Conservation (phyloP, 2,888 invertebrate species). For the Platerodrilus igneus region DNA sequence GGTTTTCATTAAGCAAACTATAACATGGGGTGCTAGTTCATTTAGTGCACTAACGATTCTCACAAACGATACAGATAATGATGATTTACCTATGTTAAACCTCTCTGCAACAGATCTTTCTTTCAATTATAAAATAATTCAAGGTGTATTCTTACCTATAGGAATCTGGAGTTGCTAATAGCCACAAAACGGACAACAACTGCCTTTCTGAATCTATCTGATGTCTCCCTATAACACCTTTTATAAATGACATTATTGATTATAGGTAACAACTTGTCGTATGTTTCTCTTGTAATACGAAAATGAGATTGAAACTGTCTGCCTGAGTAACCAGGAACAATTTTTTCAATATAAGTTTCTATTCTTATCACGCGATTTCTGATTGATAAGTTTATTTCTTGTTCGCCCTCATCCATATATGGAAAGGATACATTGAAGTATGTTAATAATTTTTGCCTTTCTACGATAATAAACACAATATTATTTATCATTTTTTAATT, state of each 20-base stretch:
- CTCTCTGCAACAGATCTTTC: constrained; percentile 7
- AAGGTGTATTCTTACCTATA: constrained; percentile 6
- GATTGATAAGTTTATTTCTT: too few species aligned
- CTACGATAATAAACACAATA: too few species aligned
- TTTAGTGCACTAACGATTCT: constrained; percentile 9
- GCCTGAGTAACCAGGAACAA: too few species aligned
- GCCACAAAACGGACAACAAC: constrained; percentile 5
- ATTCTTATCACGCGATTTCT: too few species aligned
- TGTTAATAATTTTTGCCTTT: too few species aligned
- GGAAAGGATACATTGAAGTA: too few species aligned
- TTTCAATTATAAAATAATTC: too few species aligned
- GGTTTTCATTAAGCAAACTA: background rate
- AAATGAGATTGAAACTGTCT: constrained; percentile 7
- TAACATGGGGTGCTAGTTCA: constrained; percentile 5
- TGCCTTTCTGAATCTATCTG: background rate
- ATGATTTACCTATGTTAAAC: constrained; percentile 16
- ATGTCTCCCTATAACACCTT: background rate
- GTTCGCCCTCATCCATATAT: too few species aligned
- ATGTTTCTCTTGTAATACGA: background rate
- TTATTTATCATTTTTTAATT: too few species aligned
- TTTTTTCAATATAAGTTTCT: too few species aligned
- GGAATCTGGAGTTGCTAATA: constrained; percentile 9
- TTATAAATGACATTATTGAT: background rate
- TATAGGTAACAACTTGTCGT: background rate
- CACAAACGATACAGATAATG: constrained; percentile 11